Conservation (phyloP, 2,888 invertebrate species). For the Microplitis deprimator region DNA sequence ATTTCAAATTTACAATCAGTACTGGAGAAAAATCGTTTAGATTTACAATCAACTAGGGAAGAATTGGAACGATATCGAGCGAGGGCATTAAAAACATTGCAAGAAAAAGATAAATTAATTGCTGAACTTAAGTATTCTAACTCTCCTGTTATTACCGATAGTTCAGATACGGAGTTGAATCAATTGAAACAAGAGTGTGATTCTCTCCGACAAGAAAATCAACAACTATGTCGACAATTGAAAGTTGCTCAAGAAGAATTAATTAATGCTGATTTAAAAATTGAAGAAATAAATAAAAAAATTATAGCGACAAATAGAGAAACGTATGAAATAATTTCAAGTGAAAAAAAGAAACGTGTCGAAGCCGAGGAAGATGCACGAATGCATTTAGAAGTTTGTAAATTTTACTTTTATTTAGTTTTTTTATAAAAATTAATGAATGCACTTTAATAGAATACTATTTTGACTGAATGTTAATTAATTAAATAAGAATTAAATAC, state of each 20-base stretch:
- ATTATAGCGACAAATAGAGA: slow-evolving; percentile 67
- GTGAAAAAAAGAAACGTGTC: slow-evolving; percentile 70
- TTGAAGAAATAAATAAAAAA: slow-evolving; percentile 71
- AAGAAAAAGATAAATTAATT: slow-evolving; percentile 84
- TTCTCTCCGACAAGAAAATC: slow-evolving; percentile 75
- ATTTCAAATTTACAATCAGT: slow-evolving; percentile 67
- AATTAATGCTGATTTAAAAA: slow-evolving; percentile 60
- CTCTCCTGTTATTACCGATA: slow-evolving; percentile 57
- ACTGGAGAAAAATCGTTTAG: slow-evolving; percentile 62
- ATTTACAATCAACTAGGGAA: slow-evolving; percentile 65
- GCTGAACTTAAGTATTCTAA: slow-evolving; percentile 73
- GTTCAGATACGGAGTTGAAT: slow-evolving; percentile 77
- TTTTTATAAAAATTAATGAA: background rate
- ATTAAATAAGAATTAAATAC: too few relatives aligned
- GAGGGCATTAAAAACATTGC: slow-evolving; percentile 84
- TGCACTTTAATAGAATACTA: too few relatives aligned
- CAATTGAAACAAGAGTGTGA: slow-evolving; percentile 76
- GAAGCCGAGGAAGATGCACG: slow-evolving; percentile 72
- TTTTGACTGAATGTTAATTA: too few relatives aligned
- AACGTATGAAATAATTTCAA: slow-evolving; percentile 65
- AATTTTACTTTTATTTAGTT: background rate
- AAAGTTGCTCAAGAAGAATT: slow-evolving; percentile 72
- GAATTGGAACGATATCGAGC: slow-evolving; percentile 84
- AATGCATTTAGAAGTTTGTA: slow-evolving; percentile 60
- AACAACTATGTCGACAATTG: slow-evolving; percentile 71